phyloP scores from a whole-genome alignment of 2,888 invertebrate species.

The Chloroclysta siterata region DNA sequence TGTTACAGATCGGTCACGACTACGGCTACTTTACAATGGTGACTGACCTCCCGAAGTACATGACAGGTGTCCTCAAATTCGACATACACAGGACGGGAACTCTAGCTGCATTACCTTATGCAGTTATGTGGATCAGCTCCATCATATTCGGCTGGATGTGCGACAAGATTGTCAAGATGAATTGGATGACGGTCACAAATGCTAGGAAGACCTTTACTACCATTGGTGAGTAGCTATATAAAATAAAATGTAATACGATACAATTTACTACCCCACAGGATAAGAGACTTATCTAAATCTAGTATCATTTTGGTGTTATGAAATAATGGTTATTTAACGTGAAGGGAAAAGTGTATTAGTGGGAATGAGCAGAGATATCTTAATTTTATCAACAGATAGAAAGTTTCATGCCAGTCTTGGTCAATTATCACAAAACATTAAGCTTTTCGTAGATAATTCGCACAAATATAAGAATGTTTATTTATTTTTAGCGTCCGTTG shows the following conservation, averaged over 20 bases:
- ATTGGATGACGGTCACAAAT: constrained; percentile 83
- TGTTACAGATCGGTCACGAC: constrained; percentile 85
- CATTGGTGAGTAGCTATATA: constrained; percentile 78
- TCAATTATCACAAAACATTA: not conserved
- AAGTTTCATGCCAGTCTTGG: not conserved
- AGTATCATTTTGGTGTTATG: no score
- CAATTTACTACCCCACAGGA: not conserved
- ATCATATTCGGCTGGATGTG: constrained; percentile 87
- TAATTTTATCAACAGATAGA: no score
- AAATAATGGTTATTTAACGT: no score
- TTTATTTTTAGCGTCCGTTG: constrained; percentile 84
- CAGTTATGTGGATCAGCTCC: constrained; percentile 88
- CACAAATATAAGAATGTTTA: not conserved
- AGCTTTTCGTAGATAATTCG: not conserved
- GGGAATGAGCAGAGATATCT: no score
- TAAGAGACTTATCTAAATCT: no score
- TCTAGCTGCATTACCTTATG: constrained; percentile 87
- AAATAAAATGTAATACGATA: not conserved
- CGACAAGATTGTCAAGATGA: constrained; percentile 87
- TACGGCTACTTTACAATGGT: constrained; percentile 90
- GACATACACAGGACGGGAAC: constrained; percentile 87
- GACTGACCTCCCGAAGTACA: constrained; percentile 89
- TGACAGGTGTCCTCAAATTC: constrained; percentile 88
- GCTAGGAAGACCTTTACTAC: constrained; percentile 88
- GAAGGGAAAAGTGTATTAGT: no score